phyloP scores from a whole-genome alignment of 2,797 vertebrate species.

The Poliocrania exsul region DNA sequence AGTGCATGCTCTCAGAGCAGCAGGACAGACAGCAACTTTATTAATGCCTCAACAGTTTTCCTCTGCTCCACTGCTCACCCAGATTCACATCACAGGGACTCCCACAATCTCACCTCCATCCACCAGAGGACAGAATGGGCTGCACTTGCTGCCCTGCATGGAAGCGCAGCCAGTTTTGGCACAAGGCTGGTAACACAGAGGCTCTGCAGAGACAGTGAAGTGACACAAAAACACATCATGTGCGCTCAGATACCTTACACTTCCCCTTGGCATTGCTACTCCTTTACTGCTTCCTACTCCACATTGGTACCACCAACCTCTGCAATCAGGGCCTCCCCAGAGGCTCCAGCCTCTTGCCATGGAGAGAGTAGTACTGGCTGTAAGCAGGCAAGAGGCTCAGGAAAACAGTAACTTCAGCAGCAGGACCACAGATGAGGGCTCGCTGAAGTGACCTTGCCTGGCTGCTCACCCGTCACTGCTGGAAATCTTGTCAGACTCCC shows the following conservation, averaged over 20 bases:
- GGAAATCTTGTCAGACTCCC: neutral
- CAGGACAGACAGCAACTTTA: accelerated
- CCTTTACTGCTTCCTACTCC: neutral
- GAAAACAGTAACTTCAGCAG: neutral
- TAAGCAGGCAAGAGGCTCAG: neutral
- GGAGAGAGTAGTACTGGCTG: too few species aligned
- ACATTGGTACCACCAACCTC: neutral
- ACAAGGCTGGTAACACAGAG: neutral
- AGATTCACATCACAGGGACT: neutral
- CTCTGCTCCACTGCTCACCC: neutral
- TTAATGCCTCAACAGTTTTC: neutral
- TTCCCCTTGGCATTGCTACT: neutral
- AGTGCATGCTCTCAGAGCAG: accelerated
- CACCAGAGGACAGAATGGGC: neutral
- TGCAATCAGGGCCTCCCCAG: neutral
- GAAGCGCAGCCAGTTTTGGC: neutral
- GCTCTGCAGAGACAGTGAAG: neutral
- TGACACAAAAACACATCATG: accelerated
- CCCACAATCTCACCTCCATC: neutral
- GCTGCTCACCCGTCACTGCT: neutral
- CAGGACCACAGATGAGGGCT: neutral
- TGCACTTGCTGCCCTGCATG: neutral
- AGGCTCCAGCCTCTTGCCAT: too few species aligned
- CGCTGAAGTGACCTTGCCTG: neutral
- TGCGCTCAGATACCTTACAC: neutral